Percentiles rank a stretch among this genome's conserved stretches.
These are phyloP conservation scores for Pongo abelii DNA, from an alignment of 2,113 vertebrate species.

Conservation along the genomic window DNA sequence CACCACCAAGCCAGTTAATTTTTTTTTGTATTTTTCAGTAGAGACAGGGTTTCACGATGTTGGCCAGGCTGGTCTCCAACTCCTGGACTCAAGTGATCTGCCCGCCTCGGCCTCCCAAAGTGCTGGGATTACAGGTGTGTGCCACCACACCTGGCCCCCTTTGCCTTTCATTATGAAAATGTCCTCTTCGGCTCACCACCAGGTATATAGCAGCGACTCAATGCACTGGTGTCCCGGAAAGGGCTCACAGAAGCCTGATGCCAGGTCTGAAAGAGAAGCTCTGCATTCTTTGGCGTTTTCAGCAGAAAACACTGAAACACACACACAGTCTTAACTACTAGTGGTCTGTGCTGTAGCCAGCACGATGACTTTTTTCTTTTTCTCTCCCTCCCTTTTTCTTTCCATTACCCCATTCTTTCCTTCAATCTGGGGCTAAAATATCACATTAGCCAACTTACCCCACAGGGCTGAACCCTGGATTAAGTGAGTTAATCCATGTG, in stretches of 20 bases:
- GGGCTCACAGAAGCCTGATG: fast-evolving
- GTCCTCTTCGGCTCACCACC: fast-evolving
- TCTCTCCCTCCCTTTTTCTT: background rate
- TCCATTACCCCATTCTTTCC: background rate
- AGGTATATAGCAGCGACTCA: fast-evolving
- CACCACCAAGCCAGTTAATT: no score
- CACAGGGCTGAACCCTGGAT: fast-evolving
- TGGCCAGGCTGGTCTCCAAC: no score
- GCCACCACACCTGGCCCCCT: no score
- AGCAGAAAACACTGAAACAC: background rate
- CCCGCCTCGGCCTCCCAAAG: no score
- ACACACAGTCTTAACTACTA: background rate
- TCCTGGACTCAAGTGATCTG: no score
- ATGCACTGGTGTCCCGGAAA: fast-evolving
- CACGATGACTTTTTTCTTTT: fast-evolving
- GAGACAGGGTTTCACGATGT: no score
- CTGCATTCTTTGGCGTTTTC: background rate
- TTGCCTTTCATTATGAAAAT: fast-evolving
- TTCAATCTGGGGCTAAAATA: fast-evolving
- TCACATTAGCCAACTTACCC: fast-evolving
- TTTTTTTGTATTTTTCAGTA: no score
- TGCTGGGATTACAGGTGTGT: no score
- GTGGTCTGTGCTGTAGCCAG: background rate
- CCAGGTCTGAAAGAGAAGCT: fast-evolving
- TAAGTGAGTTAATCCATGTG: fast-evolving